Conservation (phyloP, 2,888 invertebrate species). For the Keiferia lycopersicella region DNA sequence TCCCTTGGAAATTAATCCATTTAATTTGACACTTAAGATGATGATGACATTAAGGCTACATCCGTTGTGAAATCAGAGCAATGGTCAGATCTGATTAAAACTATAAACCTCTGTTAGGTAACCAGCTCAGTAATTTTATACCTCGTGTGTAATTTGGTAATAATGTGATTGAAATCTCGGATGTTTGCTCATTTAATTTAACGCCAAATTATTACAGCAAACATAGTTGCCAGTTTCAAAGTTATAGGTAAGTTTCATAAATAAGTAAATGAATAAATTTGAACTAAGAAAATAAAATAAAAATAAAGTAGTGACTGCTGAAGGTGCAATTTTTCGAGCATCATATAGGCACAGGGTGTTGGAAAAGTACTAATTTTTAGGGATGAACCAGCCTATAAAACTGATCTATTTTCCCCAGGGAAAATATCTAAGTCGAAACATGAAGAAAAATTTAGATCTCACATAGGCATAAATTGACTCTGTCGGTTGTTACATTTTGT, state of each 20-base stretch:
- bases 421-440: too few relatives aligned
- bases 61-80: conserved; percentile 28
- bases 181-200: neutral
- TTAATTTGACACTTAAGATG: conserved; percentile 29
- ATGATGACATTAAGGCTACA: conserved; percentile 28
- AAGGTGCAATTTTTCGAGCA: too few relatives aligned
- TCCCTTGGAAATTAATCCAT: conserved; percentile 26
- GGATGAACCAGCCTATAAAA: too few relatives aligned
- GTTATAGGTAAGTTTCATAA: neutral
- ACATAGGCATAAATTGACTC: too few relatives aligned
- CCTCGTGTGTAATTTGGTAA: conserved; percentile 4
- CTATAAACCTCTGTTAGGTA: conserved; percentile 26
- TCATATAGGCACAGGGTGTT: too few relatives aligned
- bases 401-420: too few relatives aligned
- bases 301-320: too few relatives aligned
- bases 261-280: too few relatives aligned
- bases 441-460: too few relatives aligned
- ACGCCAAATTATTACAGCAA: neutral
- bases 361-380: too few relatives aligned
- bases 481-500: too few relatives aligned
- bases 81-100: conserved; percentile 24
- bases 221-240: neutral
- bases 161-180: conserved; percentile 9
- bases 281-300: too few relatives aligned
- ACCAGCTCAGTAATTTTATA: conserved; percentile 19